A percentile compares a stretch with the other conserved stretches of the same genome.
Evolutionary conservation across 2,113 vertebrate species (phyloP).

Genomic region (Rhadina sibilatrix): DNA sequence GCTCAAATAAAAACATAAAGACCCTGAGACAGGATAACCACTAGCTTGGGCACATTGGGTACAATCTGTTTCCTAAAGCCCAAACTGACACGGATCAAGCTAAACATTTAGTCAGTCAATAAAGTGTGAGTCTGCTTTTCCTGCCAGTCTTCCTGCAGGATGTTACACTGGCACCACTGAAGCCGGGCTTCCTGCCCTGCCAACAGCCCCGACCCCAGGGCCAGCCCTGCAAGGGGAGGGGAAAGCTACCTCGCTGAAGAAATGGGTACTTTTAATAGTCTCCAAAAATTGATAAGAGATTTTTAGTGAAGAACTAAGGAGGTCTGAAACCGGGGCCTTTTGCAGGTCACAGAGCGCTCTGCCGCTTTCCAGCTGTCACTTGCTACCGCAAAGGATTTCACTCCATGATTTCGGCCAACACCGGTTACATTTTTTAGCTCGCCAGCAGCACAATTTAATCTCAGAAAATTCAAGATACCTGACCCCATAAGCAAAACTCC

Average conservation of each 20-base stretch:
- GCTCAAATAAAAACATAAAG: background rate
- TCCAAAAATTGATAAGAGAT: rapidly evolving
- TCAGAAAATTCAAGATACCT: rapidly evolving
- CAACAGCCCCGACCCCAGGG: rapidly evolving
- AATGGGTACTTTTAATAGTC: rapidly evolving
- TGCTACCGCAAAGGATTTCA: rapidly evolving
- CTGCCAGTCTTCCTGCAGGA: background rate
- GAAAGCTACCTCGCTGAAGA: background rate
- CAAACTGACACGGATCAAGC: rapidly evolving
- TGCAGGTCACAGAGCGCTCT: background rate
- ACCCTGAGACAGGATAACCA: background rate
- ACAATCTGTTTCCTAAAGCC: rapidly evolving
- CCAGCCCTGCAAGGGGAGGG: background rate
- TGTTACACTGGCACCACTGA: background rate
- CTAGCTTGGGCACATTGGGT: rapidly evolving
- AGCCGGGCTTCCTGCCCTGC: background rate
- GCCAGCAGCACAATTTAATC: rapidly evolving
- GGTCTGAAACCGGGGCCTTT: background rate
- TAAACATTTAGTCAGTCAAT: background rate
- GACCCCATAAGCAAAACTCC: background rate
- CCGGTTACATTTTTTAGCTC: background rate
- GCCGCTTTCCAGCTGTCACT: background rate
- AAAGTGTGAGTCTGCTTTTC: rapidly evolving
- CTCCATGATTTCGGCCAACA: background rate
- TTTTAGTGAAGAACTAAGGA: background rate